Evolutionary conservation across 1,140 invertebrate genomes (phyloP), one percentile per base, ranked within the genome.

Genomic region (Pseudomyrmex cubaensis): DNA sequence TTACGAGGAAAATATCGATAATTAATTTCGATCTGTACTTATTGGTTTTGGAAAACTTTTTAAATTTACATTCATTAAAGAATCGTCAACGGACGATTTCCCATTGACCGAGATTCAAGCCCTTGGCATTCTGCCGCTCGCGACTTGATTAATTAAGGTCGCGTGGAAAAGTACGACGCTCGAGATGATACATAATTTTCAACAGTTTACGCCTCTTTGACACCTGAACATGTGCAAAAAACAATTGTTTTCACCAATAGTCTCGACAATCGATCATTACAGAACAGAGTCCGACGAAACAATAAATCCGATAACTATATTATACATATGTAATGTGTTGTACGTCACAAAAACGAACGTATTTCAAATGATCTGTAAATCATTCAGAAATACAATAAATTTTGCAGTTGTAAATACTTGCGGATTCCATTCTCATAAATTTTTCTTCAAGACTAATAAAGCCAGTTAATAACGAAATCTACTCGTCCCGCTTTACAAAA

Each of bases 91-190:
- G 87, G 35, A 35, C 35, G 67, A 77, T 75, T 74, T 57, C 69
- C 46, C 62, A 66, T 89, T 89, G 85, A 87, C 82, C 69, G 57
- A 73, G 82, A 56, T 76, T 72, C 85, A 89, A 89, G 52, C 25
- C 72, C 73, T 90, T 90, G 90, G 89, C 90, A 67, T 15, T 1
- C 17, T 62, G 89, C 90, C 90, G 85, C 61, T 48, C 64, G 70
- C 70, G 74, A 85, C 76, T 85, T 89, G 88, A 90, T 90, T 90
- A 90, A 90, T 90, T 90, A 90, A 84, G 75, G 77, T 59, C 82
- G 83, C 82, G 62, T 63, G 25, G 20, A 10, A 44, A 61, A 48
- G 10, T 54, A 75, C 61, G 64, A 59, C n/a, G 22, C 35, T 17
- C 20, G 48, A 12, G 46, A 9, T 35, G 35, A 35, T 13, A 48